These are phyloP conservation scores for Tuberolachnus salignus DNA, from an alignment of 2,888 invertebrate species.

Conservation along the genomic window DNA sequence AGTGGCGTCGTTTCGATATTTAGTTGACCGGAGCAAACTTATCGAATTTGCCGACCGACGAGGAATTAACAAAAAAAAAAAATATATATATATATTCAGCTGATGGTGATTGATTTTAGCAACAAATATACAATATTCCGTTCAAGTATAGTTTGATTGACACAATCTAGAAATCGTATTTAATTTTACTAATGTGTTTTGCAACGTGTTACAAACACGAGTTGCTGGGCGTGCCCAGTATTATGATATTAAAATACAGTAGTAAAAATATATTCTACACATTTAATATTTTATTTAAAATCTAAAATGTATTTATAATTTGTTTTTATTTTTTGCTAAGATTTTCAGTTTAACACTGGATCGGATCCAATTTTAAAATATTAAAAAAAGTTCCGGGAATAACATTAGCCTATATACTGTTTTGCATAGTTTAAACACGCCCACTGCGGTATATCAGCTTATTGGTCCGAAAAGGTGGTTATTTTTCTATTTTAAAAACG, in stretches of 20 bases:
- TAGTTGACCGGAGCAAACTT: no score
- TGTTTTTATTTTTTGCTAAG: background rate
- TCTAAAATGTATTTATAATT: background rate
- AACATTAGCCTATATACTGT: conserved; percentile 22
- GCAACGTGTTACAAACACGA: background rate
- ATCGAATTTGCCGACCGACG: no score
- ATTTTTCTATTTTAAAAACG: conserved; percentile 46
- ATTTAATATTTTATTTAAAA: background rate
- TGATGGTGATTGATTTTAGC: no score
- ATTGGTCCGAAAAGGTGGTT: conserved; percentile 45
- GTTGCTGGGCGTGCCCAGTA: no score
- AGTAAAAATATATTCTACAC: background rate
- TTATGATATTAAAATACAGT: background rate
- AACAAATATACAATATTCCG: no score
- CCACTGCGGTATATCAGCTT: background rate
- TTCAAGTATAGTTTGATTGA: background rate
- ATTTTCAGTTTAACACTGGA: conserved; percentile 8
- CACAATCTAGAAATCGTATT: background rate
- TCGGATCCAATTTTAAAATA: conserved; percentile 12
- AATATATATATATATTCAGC: no score
- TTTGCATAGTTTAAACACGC: background rate
- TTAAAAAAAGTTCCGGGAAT: conserved; percentile 33
- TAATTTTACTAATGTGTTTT: background rate
- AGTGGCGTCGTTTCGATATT: no score
- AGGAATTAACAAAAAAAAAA: no score